phyloP scores from a whole-genome alignment of 2,797 vertebrate genomes.

The Pelodytes ibericus region DNA sequence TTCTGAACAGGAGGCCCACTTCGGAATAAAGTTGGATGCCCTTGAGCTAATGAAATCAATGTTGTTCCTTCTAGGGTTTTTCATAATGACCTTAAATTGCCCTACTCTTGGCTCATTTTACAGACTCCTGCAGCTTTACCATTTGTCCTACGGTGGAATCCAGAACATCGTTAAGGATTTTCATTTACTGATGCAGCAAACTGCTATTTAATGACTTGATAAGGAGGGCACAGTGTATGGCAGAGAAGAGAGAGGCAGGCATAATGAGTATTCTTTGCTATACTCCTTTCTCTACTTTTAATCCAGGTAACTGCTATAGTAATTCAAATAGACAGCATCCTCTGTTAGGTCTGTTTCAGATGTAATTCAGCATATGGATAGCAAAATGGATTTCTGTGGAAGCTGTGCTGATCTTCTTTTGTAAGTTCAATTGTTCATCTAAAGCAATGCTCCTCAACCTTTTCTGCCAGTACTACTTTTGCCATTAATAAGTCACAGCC shows the following conservation, averaged over 20 bases:
- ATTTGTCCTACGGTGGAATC: background rate
- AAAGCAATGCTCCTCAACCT: no score
- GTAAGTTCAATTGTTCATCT: background rate
- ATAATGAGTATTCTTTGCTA: background rate
- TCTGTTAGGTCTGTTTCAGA: slow-evolving; percentile 2
- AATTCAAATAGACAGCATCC: background rate
- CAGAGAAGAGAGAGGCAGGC: background rate
- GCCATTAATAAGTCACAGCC: no score
- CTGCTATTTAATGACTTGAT: slow-evolving; percentile 6
- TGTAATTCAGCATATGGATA: background rate
- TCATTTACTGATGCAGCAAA: background rate
- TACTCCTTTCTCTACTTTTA: background rate
- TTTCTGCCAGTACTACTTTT: no score
- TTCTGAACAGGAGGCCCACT: no score
- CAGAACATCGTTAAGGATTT: background rate
- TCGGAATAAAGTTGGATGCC: no score
- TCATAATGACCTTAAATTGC: background rate
- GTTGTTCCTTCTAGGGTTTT: background rate
- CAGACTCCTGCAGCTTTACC: background rate
- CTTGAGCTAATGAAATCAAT: no score
- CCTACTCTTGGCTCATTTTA: background rate
- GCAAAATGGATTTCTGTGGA: slow-evolving; percentile 2
- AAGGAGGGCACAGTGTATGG: background rate
- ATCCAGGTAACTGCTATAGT: background rate
- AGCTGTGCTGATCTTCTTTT: slow-evolving; percentile 2